Evolutionary conservation across 2,888 invertebrate genomes (phyloP).

Genomic region (Pterostichus niger): DNA sequence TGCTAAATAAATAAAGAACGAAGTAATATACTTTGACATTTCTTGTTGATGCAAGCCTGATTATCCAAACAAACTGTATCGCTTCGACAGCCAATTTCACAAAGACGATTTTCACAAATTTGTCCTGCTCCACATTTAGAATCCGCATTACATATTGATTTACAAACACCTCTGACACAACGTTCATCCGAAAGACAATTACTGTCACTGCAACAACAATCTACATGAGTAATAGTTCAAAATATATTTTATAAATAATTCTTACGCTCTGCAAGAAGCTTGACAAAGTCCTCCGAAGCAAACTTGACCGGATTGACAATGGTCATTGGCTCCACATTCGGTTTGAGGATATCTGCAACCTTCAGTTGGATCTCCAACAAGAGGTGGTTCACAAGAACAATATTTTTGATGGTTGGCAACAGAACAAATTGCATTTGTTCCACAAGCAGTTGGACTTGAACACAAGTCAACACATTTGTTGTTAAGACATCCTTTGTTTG

Average conservation of each 20-base stretch:
- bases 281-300: slow-evolving; percentile 91
- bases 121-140: slow-evolving; percentile 88
- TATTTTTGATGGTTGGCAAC: slow-evolving; percentile 85
- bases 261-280: slow-evolving; percentile 86
- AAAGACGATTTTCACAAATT: slow-evolving; percentile 92
- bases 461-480: slow-evolving; percentile 91
- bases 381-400: slow-evolving; percentile 86
- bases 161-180: slow-evolving; percentile 90
- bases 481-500: slow-evolving; percentile 85
- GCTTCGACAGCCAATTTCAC: slow-evolving; percentile 91
- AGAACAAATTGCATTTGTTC: slow-evolving; percentile 88
- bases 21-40: slow-evolving; percentile 85
- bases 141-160: slow-evolving; percentile 92
- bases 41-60: slow-evolving; percentile 89
- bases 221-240: not conserved
- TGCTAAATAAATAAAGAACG: not conserved
- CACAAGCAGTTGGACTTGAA: slow-evolving; percentile 87
- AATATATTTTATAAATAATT: slow-evolving; percentile 52
- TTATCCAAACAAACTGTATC: slow-evolving; percentile 88
- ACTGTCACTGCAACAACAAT: slow-evolving; percentile 81
- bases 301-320: slow-evolving; percentile 85
- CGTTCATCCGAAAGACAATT: slow-evolving; percentile 92
- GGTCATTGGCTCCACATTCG: slow-evolving; percentile 82
- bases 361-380: slow-evolving; percentile 87
- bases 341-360: slow-evolving; percentile 86